Conservation (phyloP, 1,140 invertebrate genomes). For the Psix sp. region DNA sequence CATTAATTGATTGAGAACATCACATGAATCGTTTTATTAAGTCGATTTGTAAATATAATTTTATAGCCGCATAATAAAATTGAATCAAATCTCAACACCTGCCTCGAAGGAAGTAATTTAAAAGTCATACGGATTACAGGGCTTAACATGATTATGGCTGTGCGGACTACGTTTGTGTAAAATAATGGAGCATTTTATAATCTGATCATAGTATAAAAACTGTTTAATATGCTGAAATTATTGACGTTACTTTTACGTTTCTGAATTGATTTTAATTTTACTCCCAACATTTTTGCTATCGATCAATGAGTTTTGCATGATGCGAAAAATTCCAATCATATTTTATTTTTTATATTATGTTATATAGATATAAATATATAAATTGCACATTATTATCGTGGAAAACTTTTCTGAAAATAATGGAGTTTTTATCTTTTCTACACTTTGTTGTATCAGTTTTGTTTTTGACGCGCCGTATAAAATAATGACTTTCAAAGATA, state of each 20-base stretch:
- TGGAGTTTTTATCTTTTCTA: too few relatives aligned
- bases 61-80: slow-evolving; percentile 48
- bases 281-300: too few relatives aligned
- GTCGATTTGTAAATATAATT: slow-evolving; percentile 38
- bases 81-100: slow-evolving; percentile 62
- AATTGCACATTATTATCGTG: too few relatives aligned
- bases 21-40: slow-evolving; percentile 11
- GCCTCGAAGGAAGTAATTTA: slow-evolving; percentile 61
- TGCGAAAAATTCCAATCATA: too few relatives aligned
- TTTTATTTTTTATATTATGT: too few relatives aligned
- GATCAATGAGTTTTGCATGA: too few relatives aligned
- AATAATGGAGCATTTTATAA: slow-evolving; percentile 59
- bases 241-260: slow-evolving; percentile 48
- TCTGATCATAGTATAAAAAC: slow-evolving; percentile 46
- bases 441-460: too few relatives aligned
- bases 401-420: too few relatives aligned
- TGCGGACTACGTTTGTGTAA: slow-evolving; percentile 47
- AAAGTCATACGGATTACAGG: slow-evolving; percentile 52
- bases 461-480: too few relatives aligned
- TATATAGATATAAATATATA: too few relatives aligned
- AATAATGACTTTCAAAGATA: too few relatives aligned
- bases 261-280: too few relatives aligned
- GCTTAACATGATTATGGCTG: slow-evolving; percentile 42
- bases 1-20: slow-evolving; percentile 27
- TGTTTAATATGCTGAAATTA: slow-evolving; percentile 35